phyloP scores from a whole-genome alignment of 2,888 invertebrate species.

The Nasonia oneida region DNA sequence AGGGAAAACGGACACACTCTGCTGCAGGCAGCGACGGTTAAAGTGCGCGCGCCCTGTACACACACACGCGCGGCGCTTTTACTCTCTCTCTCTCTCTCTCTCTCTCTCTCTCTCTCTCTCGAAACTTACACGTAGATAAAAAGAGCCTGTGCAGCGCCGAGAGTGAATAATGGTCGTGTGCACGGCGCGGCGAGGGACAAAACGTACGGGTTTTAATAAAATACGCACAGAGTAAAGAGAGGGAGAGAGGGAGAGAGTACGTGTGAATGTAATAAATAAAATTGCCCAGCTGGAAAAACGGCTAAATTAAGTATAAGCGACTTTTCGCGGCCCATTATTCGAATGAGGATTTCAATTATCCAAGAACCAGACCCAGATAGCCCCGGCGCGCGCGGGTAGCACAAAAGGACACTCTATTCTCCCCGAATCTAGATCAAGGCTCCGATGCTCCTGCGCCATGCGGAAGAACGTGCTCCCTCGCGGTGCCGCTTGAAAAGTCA shows the following conservation, averaged over 20 bases:
- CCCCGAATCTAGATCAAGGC: neutral
- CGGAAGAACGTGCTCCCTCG: neutral
- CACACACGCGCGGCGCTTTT: neutral
- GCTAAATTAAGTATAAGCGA: neutral
- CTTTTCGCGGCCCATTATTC: neutral
- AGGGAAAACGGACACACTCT: neutral
- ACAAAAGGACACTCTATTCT: neutral
- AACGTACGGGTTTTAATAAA: neutral
- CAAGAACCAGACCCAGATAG: neutral
- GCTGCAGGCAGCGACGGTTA: neutral
- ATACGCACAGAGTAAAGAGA: neutral
- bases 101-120: neutral
- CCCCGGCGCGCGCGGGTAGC: neutral
- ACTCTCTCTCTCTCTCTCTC: neutral
- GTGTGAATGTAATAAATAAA: neutral
- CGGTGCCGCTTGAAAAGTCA: neutral
- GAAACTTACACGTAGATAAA: neutral
- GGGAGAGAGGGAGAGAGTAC: neutral
- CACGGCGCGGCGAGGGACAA: neutral
- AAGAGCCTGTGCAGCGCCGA: neutral
- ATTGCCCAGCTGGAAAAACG: conserved; percentile 2
- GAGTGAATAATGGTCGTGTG: neutral
- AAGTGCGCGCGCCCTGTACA: neutral
- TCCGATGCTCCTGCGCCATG: neutral
- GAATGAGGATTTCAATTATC: conserved; percentile 6